phyloP scores from a whole-genome alignment of 2,113 vertebrate genomes.

The Crocuta crocuta region DNA sequence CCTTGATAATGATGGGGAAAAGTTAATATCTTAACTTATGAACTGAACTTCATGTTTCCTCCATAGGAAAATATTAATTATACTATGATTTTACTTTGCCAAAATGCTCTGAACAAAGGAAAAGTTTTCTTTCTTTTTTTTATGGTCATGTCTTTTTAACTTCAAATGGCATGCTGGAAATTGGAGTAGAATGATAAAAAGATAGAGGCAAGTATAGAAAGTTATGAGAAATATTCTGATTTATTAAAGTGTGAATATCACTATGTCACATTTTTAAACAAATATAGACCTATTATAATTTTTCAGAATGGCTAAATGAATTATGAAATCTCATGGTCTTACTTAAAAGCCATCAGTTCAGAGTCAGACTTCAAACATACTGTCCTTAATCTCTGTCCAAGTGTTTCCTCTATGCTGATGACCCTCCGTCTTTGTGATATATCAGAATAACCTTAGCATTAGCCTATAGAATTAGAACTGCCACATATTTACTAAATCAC shows the following conservation, averaged over 20 bases:
- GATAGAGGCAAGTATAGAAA: background rate
- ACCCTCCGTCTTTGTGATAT: background rate
- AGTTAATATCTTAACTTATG: background rate
- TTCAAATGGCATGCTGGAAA: background rate
- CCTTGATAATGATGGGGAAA: background rate
- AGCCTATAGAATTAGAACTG: background rate
- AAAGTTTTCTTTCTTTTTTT: background rate
- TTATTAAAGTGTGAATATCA: slow-evolving; percentile 34
- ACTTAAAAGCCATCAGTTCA: background rate
- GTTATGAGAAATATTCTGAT: background rate
- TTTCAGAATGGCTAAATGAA: background rate
- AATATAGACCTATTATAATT: background rate
- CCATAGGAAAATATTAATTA: background rate
- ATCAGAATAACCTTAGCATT: background rate
- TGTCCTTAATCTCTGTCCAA: background rate
- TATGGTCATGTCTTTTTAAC: background rate
- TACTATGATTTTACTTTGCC: background rate
- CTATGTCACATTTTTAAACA: background rate
- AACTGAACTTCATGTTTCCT: background rate
- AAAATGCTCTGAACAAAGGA: background rate
- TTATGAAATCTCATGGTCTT: background rate
- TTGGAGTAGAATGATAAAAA: background rate
- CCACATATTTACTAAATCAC: background rate
- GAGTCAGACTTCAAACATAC: background rate
- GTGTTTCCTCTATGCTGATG: background rate